These are phyloP conservation scores for Phaethornis superciliosus DNA, from an alignment of 2,113 vertebrate species.

Conservation along the genomic window DNA sequence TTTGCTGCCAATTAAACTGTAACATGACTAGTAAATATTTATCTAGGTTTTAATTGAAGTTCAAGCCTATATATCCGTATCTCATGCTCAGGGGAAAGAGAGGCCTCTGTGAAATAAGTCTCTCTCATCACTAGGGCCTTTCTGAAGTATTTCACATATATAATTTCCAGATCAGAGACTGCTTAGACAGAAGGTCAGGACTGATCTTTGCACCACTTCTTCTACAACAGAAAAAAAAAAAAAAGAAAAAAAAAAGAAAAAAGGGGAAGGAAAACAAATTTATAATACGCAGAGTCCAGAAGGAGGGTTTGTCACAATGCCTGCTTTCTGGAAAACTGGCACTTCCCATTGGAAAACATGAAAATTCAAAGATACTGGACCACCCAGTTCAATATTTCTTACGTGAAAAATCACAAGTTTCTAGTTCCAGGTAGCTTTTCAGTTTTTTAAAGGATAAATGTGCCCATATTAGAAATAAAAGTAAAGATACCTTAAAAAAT, in stretches of 20 bases:
- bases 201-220: background rate
- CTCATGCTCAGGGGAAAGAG: background rate
- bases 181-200: background rate
- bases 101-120: background rate
- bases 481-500: background rate
- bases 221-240: no score
- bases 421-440: background rate
- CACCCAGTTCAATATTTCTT: background rate
- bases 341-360: background rate
- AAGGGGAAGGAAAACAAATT: background rate
- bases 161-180: background rate
- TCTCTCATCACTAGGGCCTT: background rate
- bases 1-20: constrained; percentile 8
- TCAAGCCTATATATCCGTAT: background rate
- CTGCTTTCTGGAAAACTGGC: background rate
- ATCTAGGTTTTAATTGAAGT: background rate
- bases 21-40: constrained; percentile 44
- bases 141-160: background rate
- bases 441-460: background rate
- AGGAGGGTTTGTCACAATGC: background rate
- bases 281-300: background rate
- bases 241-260: no score
- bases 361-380: background rate
- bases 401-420: background rate
- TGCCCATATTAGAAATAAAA: background rate